Conservation (phyloP, 1,140 invertebrate species). For the Pogonognathellus flavescens region DNA sequence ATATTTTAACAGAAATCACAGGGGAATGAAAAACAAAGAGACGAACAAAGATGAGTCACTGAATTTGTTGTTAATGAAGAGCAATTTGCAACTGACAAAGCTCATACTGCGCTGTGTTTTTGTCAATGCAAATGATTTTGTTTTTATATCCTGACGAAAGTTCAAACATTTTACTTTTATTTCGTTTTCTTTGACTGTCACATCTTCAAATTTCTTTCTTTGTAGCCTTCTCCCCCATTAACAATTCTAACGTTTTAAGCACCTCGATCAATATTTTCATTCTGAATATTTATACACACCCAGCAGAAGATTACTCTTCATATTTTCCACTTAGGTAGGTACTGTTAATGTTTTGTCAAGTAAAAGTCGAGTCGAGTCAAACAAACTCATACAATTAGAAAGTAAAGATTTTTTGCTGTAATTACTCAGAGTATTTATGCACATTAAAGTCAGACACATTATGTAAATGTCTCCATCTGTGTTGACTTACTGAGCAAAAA, state of each 20-base stretch:
- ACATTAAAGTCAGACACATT: no score
- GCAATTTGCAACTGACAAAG: constrained; percentile 41
- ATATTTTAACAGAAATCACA: constrained; percentile 35
- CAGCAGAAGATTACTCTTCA: no score
- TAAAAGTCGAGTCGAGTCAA: no score
- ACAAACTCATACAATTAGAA: no score
- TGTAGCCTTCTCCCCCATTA: background rate
- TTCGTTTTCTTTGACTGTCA: background rate
- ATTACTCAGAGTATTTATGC: no score
- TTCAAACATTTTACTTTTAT: background rate
- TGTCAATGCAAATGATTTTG: background rate
- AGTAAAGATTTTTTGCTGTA: no score
- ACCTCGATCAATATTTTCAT: background rate
- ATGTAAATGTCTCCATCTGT: no score
- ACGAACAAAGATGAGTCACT: constrained; percentile 24
- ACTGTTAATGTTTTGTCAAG: no score
- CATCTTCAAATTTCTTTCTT: background rate
- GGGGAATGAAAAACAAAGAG: constrained; percentile 13
- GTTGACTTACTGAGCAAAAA: no score
- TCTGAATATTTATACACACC: no score
- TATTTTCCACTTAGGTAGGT: no score
- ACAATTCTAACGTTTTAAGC: background rate
- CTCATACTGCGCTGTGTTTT: constrained; percentile 7
- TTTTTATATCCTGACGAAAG: constrained; percentile 24
- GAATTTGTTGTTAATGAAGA: constrained; percentile 43